phyloP scores from a whole-genome alignment of 1,140 invertebrate species.

The Cyclargus thomasi region DNA sequence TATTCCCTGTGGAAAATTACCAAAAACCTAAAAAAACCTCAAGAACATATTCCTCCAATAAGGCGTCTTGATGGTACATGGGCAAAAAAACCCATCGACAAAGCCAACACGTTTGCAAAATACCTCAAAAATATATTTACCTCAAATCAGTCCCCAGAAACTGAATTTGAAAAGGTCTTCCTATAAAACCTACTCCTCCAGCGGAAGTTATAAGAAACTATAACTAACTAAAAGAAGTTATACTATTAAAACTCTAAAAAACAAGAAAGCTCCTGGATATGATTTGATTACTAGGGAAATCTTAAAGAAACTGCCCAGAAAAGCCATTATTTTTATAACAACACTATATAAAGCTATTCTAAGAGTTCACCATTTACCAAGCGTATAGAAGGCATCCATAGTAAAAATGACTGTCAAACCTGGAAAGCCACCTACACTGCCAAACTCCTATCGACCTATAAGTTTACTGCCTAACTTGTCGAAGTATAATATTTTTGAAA shows the following conservation, averaged over 20 bases:
- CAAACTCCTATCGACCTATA: constrained; percentile 27
- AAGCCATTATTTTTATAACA: constrained; percentile 25
- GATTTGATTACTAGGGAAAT: constrained; percentile 36
- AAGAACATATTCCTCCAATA: constrained; percentile 11
- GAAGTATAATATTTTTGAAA: constrained; percentile 28
- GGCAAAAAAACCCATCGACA: background rate
- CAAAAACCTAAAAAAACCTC: constrained; percentile 11
- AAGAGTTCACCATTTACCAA: constrained; percentile 20
- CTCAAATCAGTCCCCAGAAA: background rate
- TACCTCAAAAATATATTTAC: constrained; percentile 16
- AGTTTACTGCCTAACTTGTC: constrained; percentile 25
- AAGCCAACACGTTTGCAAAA: constrained; percentile 14
- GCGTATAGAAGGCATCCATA: constrained; percentile 22
- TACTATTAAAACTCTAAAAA: constrained; percentile 18
- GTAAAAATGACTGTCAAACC: constrained; percentile 27
- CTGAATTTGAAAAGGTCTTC: background rate
- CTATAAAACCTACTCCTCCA: no score
- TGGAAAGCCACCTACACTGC: constrained; percentile 20
- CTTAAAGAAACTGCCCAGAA: constrained; percentile 33
- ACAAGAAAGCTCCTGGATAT: constrained; percentile 37
- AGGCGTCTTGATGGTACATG: background rate
- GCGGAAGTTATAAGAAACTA: background rate
- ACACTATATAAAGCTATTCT: constrained; percentile 23
- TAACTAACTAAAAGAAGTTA: constrained; percentile 19
- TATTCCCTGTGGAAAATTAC: constrained; percentile 20